These are phyloP conservation scores for Columba guinea DNA, from an alignment of 2,797 vertebrate species.

Conservation along the genomic window DNA sequence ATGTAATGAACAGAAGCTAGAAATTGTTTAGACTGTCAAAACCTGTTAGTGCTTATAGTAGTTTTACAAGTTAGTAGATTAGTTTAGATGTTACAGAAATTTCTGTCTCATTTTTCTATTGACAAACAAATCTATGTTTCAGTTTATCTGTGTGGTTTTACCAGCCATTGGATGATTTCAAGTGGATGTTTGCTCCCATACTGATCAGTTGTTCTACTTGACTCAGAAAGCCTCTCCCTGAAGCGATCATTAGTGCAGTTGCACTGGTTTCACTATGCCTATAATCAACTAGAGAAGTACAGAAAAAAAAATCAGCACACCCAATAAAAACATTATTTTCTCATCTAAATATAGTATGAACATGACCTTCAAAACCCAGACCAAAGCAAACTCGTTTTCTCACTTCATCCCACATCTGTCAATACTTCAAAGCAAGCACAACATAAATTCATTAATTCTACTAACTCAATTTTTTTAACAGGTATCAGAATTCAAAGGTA, in stretches of 20 bases:
- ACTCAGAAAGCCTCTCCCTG: constrained; percentile 87
- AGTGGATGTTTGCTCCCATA: constrained; percentile 88
- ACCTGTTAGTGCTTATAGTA: neutral
- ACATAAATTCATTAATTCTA: neutral
- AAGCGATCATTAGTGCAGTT: constrained; percentile 91
- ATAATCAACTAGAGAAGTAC: constrained; percentile 86
- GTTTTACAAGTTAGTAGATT: neutral
- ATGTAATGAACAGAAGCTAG: neutral
- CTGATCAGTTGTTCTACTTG: constrained; percentile 90
- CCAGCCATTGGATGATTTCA: constrained; percentile 92
- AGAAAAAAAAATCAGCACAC: neutral
- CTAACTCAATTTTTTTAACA: neutral
- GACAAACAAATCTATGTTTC: neutral
- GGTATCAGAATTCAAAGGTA: neutral
- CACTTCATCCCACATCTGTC: neutral
- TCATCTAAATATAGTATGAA: neutral
- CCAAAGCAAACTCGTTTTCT: neutral
- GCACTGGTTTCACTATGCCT: constrained; percentile 90
- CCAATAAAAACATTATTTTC: neutral
- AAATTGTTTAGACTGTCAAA: neutral
- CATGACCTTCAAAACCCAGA: neutral
- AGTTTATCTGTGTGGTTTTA: constrained; percentile 61
- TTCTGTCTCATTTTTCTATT: neutral
- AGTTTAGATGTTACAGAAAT: neutral
- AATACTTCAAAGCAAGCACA: neutral